Evolutionary conservation across 53 echinoderm and acorn worm genomes (phyloP).

Genomic region (Crossaster papposus): DNA sequence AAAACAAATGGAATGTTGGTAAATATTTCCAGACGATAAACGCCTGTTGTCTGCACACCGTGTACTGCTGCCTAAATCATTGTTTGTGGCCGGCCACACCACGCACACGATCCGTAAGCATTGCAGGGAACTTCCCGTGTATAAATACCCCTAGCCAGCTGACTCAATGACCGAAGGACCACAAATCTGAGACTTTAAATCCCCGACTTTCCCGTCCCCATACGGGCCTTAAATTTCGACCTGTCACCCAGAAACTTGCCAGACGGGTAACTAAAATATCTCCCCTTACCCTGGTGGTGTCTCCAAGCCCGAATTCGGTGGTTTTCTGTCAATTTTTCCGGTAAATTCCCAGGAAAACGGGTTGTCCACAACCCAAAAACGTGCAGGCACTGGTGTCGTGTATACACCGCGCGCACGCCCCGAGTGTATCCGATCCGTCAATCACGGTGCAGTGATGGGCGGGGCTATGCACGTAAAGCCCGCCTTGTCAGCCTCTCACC

Average conservation of each 20-base stretch:
- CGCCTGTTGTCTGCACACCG: conserved; percentile 21
- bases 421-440: conserved; percentile 41
- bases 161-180: conserved; percentile 30
- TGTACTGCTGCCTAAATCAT: conserved; percentile 27
- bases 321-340: conserved; percentile 34
- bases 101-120: not conserved
- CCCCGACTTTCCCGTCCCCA: conserved; percentile 2
- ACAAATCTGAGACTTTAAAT: conserved; percentile 21
- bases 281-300: conserved; percentile 60
- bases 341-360: conserved; percentile 29
- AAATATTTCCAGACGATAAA: conserved; percentile 17
- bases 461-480: conserved; percentile 1
- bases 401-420: conserved; percentile 59
- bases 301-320: conserved; percentile 48
- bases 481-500: not conserved
- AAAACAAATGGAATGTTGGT: not conserved
- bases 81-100: conserved; percentile 22
- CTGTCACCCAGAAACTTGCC: conserved; percentile 14
- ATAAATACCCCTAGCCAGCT: conserved; percentile 28
- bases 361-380: conserved; percentile 27
- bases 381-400: conserved; percentile 19
- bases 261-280: conserved; percentile 22
- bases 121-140: conserved; percentile 13
- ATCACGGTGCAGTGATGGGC: conserved; percentile 59
- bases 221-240: not conserved